Conservation (phyloP, 2,797 vertebrate species). For the Sebastes diploproa region DNA sequence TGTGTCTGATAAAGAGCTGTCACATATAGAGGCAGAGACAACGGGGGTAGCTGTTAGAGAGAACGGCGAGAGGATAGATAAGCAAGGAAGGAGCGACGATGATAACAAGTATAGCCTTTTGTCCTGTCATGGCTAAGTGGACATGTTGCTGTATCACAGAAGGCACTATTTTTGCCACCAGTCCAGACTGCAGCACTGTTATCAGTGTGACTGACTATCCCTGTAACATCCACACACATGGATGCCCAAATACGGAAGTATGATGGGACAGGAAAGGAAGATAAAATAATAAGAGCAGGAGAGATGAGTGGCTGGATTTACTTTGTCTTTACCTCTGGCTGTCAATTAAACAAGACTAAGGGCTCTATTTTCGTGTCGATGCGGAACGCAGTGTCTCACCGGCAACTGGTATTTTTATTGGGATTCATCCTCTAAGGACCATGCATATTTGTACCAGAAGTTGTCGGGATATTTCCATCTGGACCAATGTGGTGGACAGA, state of each 20-base stretch:
- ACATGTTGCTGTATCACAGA: conserved; percentile 24
- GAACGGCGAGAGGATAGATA: conserved; percentile 20
- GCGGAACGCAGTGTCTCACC: not conserved
- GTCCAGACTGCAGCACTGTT: conserved; percentile 10
- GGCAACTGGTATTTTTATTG: not conserved
- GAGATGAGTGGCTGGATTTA: not conserved
- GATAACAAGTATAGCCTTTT: conserved; percentile 47
- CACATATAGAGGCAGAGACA: conserved; percentile 1
- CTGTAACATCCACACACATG: not conserved
- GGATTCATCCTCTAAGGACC: not conserved
- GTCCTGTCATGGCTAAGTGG: conserved; percentile 41
- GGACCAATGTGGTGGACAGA: not conserved
- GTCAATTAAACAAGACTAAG: not conserved
- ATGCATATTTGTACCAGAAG: not conserved
- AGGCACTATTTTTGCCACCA: conserved; percentile 56
- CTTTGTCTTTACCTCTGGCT: not conserved
- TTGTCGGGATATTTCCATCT: not conserved
- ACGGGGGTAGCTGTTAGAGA: not conserved
- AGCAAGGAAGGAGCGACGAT: conserved; percentile 6
- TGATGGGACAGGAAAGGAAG: not conserved
- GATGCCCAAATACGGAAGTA: not conserved
- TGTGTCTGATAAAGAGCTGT: conserved; percentile 55
- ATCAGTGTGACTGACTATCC: conserved; percentile 45
- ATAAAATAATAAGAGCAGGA: not conserved
- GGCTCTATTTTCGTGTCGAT: not conserved